These are phyloP conservation scores for Saiga tatarica DNA, from an alignment of 2,113 vertebrate genomes.

Conservation along the genomic window DNA sequence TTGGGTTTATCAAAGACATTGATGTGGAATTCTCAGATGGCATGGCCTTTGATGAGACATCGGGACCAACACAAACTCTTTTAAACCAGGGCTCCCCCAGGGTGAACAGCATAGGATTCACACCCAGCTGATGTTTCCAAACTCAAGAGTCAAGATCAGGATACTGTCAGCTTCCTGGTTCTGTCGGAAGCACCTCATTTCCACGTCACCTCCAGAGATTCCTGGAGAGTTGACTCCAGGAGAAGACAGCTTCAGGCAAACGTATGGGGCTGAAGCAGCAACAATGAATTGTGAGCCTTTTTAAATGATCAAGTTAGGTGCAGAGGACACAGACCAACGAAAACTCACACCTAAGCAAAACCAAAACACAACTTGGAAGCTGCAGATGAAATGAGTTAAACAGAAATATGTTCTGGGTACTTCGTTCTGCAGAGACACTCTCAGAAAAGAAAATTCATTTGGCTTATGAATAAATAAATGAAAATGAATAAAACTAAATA, in stretches of 20 bases:
- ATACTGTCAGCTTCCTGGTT: neutral
- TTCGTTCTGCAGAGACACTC: neutral
- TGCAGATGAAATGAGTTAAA: neutral
- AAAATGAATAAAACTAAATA: conserved; percentile 14
- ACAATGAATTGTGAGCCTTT: neutral
- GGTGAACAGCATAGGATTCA: fast-evolving
- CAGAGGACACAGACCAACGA: neutral
- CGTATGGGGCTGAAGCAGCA: neutral
- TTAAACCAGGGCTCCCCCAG: fast-evolving
- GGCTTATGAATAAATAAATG: neutral
- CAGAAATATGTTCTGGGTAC: neutral
- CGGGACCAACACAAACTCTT: neutral
- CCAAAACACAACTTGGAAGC: neutral
- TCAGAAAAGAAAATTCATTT: neutral
- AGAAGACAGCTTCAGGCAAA: neutral
- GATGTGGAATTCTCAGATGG: neutral
- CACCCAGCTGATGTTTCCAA: neutral
- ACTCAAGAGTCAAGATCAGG: neutral
- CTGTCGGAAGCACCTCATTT: fast-evolving
- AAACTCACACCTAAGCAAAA: conserved; percentile 7
- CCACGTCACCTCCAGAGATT: neutral
- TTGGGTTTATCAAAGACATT: neutral
- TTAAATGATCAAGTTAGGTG: neutral
- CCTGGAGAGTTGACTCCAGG: neutral
- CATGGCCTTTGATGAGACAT: neutral